phyloP scores from a whole-genome alignment of 2,113 vertebrate species.

The Ia io region DNA sequence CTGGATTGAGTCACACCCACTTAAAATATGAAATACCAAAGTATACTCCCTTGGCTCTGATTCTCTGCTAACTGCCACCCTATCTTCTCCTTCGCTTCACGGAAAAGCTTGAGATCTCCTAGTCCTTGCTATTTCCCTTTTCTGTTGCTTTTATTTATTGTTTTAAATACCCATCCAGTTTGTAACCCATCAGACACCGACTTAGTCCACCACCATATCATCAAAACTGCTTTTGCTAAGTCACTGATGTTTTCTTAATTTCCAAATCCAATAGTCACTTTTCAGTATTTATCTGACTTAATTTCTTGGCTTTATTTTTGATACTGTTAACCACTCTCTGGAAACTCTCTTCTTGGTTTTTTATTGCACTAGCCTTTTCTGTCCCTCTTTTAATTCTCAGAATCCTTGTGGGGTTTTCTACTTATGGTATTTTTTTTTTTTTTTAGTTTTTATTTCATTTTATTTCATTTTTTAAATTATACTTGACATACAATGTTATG shows the following conservation, averaged over 20 bases:
- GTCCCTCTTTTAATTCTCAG: not conserved
- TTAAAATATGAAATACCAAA: not conserved
- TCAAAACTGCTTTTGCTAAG: constrained; percentile 1
- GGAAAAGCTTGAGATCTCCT: not conserved
- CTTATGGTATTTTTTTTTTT: not conserved
- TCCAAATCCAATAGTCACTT: not conserved
- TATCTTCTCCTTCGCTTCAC: not conserved
- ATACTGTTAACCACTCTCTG: not conserved
- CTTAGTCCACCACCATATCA: not conserved
- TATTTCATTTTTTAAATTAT: not conserved
- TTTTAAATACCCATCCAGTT: not conserved
- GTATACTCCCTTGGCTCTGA: not conserved
- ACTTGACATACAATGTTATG: not conserved
- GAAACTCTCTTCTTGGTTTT: not conserved
- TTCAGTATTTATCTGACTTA: not conserved
- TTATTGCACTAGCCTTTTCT: not conserved
- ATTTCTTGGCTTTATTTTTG: constrained; percentile 36
- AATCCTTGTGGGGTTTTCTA: not conserved
- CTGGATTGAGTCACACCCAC: not conserved
- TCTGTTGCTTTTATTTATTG: not conserved
- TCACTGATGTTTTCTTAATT: not conserved
- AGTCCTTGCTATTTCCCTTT: not conserved
- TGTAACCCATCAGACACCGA: not conserved
- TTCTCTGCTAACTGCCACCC: not conserved
- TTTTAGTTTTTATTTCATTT: not conserved